phyloP scores from a whole-genome alignment of 2,888 invertebrate genomes.

The Cephus runcator region DNA sequence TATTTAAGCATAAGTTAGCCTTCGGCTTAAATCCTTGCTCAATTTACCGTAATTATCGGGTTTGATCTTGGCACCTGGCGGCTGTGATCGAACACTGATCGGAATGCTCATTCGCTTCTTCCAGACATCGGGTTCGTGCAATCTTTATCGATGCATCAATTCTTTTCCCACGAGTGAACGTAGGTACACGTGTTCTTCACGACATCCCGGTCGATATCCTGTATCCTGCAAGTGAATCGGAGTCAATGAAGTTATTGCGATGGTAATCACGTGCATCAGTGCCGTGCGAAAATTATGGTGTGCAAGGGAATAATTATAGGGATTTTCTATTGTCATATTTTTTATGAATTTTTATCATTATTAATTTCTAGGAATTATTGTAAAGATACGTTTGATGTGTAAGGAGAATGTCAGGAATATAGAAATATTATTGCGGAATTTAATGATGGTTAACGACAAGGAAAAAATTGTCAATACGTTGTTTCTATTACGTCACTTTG shows the following conservation, averaged over 20 bases:
- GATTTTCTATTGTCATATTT: neutral
- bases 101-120: neutral
- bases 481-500: neutral
- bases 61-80: neutral
- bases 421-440: neutral
- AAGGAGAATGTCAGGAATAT: neutral
- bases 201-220: neutral
- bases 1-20: constrained; percentile 4
- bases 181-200: neutral
- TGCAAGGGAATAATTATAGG: neutral
- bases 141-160: neutral
- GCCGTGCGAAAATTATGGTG: neutral
- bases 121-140: neutral
- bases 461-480: neutral
- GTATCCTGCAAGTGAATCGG: neutral
- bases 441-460: neutral
- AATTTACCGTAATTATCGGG: constrained; percentile 16
- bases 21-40: constrained; percentile 18
- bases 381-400: neutral
- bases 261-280: neutral
- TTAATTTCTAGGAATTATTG: neutral
- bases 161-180: neutral
- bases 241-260: neutral
- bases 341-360: neutral
- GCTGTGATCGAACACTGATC: neutral